A percentile compares a stretch with the other conserved stretches of the same genome.
phyloP scores from a whole-genome alignment of 2,113 vertebrate genomes.

The Bufo bufo region DNA sequence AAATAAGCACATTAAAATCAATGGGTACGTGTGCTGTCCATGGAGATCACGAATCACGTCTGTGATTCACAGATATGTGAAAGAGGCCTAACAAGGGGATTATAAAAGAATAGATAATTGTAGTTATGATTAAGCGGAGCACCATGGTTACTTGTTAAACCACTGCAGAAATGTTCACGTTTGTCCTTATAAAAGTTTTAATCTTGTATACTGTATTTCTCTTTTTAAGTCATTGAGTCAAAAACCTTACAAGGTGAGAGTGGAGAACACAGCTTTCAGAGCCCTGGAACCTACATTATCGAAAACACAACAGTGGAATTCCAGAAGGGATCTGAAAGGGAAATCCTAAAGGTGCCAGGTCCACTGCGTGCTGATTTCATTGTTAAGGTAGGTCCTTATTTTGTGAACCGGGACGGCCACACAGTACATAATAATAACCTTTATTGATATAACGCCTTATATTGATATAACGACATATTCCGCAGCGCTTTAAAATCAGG shows the following conservation, averaged over 20 bases:
- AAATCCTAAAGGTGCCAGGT: conserved; percentile 81
- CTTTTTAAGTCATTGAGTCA: conserved; percentile 81
- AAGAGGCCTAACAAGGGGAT: too few species aligned
- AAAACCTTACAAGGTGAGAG: conserved; percentile 80
- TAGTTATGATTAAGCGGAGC: too few species aligned
- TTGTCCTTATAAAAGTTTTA: not conserved
- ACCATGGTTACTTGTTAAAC: too few species aligned
- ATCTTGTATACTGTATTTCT: not conserved
- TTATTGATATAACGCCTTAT: too few species aligned
- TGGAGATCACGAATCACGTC: too few species aligned
- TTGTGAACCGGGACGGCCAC: not conserved
- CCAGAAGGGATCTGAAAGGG: conserved; percentile 79
- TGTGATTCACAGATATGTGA: too few species aligned
- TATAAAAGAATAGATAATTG: too few species aligned
- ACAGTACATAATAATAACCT: not conserved
- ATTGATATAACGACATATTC: too few species aligned
- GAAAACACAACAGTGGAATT: conserved; percentile 89
- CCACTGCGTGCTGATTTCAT: conserved; percentile 87
- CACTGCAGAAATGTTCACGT: too few species aligned
- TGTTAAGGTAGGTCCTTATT: conserved; percentile 81
- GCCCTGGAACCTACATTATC: conserved; percentile 75
- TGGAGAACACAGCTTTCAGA: conserved; percentile 78
- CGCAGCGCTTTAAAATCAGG: too few species aligned
- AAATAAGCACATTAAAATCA: too few species aligned
- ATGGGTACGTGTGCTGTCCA: too few species aligned